A percentile compares a stretch with the other conserved stretches of the same genome.
phyloP scores from a whole-genome alignment of 2,888 invertebrate species.

The Hirtodrosophila confusa region DNA sequence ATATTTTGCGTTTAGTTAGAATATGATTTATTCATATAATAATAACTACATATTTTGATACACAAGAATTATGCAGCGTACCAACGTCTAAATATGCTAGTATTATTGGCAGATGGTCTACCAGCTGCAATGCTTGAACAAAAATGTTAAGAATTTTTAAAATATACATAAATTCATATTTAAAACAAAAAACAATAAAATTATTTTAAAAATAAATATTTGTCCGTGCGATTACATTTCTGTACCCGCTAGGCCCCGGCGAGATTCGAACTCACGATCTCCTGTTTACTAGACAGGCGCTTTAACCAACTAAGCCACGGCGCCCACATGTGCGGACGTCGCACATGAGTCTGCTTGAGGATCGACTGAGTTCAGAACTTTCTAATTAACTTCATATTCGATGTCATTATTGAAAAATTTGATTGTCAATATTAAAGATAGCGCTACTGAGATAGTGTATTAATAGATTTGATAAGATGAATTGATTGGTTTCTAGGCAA shows the following conservation, averaged over 20 bases:
- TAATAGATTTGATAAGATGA: no score
- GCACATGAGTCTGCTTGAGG: constrained; percentile 7
- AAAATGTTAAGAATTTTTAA: no score
- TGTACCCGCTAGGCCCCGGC: constrained; percentile 80
- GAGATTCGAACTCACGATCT: constrained; percentile 85
- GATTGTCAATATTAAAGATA: constrained; percentile 6
- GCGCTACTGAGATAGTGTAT: not conserved
- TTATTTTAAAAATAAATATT: not conserved
- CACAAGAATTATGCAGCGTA: no score
- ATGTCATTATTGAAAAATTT: constrained; percentile 7
- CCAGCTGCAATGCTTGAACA: no score
- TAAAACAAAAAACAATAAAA: not conserved
- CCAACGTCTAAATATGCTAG: no score
- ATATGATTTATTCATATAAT: no score
- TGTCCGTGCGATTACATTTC: not conserved
- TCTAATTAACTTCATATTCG: constrained; percentile 5
- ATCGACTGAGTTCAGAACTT: constrained; percentile 10
- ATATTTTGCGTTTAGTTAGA: no score
- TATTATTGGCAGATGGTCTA: no score
- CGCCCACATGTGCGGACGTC: constrained; percentile 52
- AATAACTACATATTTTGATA: no score
- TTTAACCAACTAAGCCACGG: constrained; percentile 85
- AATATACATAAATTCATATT: no score
- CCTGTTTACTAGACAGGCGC: constrained; percentile 85
- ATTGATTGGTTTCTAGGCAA: no score